Conservation (phyloP, 2,113 vertebrate genomes). For the Nothobranchius furzeri region DNA sequence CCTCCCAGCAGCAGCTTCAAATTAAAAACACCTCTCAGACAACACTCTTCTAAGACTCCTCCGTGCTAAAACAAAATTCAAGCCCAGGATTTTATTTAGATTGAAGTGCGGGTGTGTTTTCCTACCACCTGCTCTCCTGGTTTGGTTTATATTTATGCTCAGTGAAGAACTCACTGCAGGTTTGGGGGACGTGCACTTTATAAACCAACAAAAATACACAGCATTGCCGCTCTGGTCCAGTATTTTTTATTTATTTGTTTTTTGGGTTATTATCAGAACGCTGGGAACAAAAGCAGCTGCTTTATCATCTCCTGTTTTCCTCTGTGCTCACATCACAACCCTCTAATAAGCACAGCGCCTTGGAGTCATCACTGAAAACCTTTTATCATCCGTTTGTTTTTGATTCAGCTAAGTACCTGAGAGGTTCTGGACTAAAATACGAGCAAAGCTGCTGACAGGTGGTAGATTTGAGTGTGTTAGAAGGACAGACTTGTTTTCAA, state of each 20-base stretch:
- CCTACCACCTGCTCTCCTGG: conserved; percentile 4
- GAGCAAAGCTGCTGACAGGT: conserved; percentile 16
- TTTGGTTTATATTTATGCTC: conserved; percentile 11
- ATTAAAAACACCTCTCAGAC: conserved; percentile 30
- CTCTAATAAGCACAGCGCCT: background rate
- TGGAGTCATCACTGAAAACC: background rate
- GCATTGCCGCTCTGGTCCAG: conserved; percentile 3
- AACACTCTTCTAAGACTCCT: conserved; percentile 14
- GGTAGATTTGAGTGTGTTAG: conserved; percentile 24
- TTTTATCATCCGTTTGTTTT: conserved; percentile 26
- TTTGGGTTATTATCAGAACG: conserved; percentile 20
- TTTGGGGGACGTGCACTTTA: conserved; percentile 2
- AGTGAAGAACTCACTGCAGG: too few relatives aligned
- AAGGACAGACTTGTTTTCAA: background rate
- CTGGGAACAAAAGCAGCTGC: conserved; percentile 2
- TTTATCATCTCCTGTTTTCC: background rate
- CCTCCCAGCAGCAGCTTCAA: conserved; percentile 29
- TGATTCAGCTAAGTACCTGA: conserved; percentile 35
- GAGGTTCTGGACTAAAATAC: background rate
- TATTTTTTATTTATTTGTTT: conserved; percentile 1
- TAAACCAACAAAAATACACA: conserved; percentile 23
- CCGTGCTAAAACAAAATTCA: conserved; percentile 45
- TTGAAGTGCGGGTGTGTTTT: conserved; percentile 22
- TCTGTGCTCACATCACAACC: conserved; percentile 7
- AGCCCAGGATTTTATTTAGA: conserved; percentile 33